Base-by-base conservation (phyloP, 2,113 vertebrate species). In the Ovibos moschatus region DNA sequence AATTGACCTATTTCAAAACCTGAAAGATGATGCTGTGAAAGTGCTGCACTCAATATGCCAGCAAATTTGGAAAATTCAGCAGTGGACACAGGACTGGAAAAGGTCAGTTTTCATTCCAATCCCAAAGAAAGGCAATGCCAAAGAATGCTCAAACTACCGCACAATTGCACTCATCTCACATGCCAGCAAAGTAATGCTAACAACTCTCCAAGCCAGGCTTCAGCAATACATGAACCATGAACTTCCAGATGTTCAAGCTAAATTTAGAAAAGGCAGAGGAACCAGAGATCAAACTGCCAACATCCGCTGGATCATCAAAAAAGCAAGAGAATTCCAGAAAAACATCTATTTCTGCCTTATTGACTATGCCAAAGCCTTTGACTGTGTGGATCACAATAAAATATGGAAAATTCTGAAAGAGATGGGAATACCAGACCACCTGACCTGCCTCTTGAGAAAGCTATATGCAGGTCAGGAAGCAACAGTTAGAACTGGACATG, bases 271-370 rank as follows among this genome's bases (percentile, higher is more conserved):
- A 64, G 28, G 28, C 28, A 50, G 50, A 50, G 50, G 50, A 50
- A 50, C 50, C 50, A 50, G 50, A 50, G 50, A 50, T 50, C 50
- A 62, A 62, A 62, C 15, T 30, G 58, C 58, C 58, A 62, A 14
- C 28, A 30, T 62, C 6, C 0, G 13, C 28, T 62, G 28, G 6
- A 30, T 62, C 2, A 62, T 30, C 0, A 0, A 55, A 21, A 55
- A 21, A 55, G 53, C 47, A 55, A 55, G 53, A 55, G 53, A 55
- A 1, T 55, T 55, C 6, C 17, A 21, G 19, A 55, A 55, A 8
- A 55, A 7, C 17, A 55, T 55, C 19, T 55, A 55, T 55, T 8
- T 21, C 53, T 8, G 53, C 19, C 7, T 55, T 55, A 19, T 21
- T 55, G 17, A 55, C 53, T 55, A 21, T 55, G 53, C 2, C 53